Conservation (phyloP, 2,113 vertebrate genomes). For the Heptranchias perlo region DNA sequence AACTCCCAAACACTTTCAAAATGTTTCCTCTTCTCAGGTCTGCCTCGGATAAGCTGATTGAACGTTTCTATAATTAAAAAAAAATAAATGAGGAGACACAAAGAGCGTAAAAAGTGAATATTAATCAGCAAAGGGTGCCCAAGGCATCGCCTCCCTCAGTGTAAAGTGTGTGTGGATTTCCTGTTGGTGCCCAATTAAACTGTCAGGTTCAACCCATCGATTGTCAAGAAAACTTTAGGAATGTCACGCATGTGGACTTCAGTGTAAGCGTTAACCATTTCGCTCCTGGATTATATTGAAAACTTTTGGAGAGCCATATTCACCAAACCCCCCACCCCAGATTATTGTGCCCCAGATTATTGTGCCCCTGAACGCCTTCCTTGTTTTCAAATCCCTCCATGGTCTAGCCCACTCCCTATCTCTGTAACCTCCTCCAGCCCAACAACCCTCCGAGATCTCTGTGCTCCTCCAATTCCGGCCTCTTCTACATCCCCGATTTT, state of each 20-base stretch:
- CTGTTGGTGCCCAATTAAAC: too few species aligned
- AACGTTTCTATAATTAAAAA: neutral
- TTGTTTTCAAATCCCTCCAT: neutral
- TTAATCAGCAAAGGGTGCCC: neutral
- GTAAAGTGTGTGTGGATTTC: neutral
- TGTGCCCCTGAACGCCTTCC: neutral
- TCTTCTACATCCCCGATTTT: neutral
- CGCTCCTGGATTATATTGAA: neutral
- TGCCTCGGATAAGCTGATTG: neutral
- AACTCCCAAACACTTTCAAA: conserved; percentile 41
- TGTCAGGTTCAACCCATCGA: neutral
- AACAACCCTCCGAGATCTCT: neutral
- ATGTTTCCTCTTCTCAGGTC: neutral
- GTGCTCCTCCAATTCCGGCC: neutral
- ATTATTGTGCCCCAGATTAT: too few species aligned
- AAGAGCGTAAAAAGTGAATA: neutral
- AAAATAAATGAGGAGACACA: neutral
- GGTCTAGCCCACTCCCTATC: neutral
- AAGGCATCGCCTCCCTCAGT: neutral
- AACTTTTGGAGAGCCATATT: neutral
- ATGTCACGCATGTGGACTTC: neutral
- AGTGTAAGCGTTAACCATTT: too few species aligned
- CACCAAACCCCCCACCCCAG: too few species aligned
- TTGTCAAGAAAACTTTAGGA: neutral
- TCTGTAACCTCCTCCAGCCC: neutral